phyloP scores from a whole-genome alignment of 2,888 invertebrate species.

The Drosophila phalerata region DNA sequence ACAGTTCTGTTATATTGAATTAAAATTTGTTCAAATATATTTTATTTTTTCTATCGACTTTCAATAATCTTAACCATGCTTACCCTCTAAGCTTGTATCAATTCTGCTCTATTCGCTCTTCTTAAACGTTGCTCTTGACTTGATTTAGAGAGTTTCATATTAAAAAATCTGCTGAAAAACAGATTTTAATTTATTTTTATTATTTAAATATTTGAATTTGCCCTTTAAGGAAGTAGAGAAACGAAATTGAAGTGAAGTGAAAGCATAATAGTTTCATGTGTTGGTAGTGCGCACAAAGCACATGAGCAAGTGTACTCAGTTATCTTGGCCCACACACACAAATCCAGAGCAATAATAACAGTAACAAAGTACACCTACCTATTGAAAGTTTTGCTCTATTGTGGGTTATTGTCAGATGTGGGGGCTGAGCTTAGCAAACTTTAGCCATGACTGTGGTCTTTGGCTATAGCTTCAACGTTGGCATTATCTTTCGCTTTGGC shows the following conservation, averaged over 20 bases:
- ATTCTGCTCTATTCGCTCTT: neutral
- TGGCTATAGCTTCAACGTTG: conserved; percentile 8
- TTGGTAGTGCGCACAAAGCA: conserved; percentile 21
- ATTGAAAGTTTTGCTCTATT: conserved; percentile 13
- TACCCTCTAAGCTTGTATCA: no score
- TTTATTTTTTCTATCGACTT: neutral
- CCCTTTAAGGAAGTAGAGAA: conserved; percentile 3
- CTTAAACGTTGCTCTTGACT: neutral
- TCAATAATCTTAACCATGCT: no score
- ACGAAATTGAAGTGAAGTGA: conserved; percentile 12
- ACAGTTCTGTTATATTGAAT: neutral
- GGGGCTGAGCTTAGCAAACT: conserved; percentile 27
- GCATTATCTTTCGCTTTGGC: neutral
- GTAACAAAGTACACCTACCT: conserved; percentile 30
- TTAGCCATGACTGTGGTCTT: conserved; percentile 13
- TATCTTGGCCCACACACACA: conserved; percentile 16
- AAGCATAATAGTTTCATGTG: conserved; percentile 21
- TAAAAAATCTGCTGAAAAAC: neutral
- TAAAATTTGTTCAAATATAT: neutral
- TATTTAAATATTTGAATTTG: neutral
- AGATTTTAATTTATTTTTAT: neutral
- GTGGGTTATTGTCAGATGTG: conserved; percentile 14
- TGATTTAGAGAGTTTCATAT: neutral
- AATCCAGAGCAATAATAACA: conserved; percentile 12
- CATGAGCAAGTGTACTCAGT: conserved; percentile 8